Evolutionary conservation across 2,888 invertebrate genomes (phyloP), one percentile per base, ranked within the genome.

Genomic region (Eulithis testata): DNA sequence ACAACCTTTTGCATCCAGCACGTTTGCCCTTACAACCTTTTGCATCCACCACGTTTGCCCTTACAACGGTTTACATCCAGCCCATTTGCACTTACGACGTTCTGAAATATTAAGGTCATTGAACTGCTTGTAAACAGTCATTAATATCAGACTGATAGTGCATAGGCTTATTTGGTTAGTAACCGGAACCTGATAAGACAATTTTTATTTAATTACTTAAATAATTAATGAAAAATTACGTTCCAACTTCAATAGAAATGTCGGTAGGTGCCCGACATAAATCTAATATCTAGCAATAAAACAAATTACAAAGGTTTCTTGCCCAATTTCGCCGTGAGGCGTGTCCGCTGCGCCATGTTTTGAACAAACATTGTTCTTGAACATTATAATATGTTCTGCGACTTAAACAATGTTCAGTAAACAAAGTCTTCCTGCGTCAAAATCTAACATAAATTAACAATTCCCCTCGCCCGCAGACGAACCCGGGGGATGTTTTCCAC

Each of bases 21-120:
- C 50, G 45, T 49, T 50, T 52, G 58, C 65, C 55, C 60, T 67
- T 68, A 63, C 60, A 9, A 8, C 9, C 37, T 6, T 40, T 9
- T 40, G 83, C 75, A 79, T 79, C 31, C 68, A 4, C n/a, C n/a
- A 31, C 64, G 65, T 72, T 68, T 68, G 58, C 65, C 55, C 60
- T 68, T 68, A 63, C 60, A 11, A 9, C 9, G 7, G 6, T 40
- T 11, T 40, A 83, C 75, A 79, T 79, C 31, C 68, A 6, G 51
- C 44, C 4, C 64, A 63, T 72, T 68, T 68, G 58, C 65, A 58
- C 60, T 68, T 68, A 63, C 60, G 40, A 9, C 9, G 9, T 8
- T 40, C 40, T 40, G 61, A 47, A 63, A 63, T 47, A 43, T 54
- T 52, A 63, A 60, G 69, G 69, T 66, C 68, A 66, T 52, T 69